A percentile compares a stretch with the other conserved stretches of the same genome.
phyloP scores from a whole-genome alignment of 2,888 invertebrate species.

The Cryptus viduatorius region DNA sequence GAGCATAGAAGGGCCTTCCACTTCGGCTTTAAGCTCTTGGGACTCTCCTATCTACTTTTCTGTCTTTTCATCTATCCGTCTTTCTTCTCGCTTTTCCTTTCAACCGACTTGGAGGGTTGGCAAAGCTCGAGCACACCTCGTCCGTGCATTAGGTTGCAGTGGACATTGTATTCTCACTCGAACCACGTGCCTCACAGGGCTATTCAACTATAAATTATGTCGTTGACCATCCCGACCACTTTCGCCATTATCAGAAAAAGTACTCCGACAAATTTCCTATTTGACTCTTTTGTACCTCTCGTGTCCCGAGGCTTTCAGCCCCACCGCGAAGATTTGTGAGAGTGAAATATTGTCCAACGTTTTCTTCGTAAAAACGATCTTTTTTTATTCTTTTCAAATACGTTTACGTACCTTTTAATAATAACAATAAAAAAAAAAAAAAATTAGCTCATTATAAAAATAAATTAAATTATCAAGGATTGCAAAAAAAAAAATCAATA shows the following conservation, averaged over 20 bases:
- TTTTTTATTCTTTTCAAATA: not conserved
- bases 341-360: not conserved
- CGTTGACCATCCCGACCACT: constrained; percentile 2
- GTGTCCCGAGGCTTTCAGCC: not conserved
- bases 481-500: too few relatives aligned
- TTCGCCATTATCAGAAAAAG: constrained; percentile 27
- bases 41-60: constrained; percentile 49
- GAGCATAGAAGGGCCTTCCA: constrained; percentile 21
- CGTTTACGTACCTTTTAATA: too few relatives aligned
- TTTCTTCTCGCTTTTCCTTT: constrained; percentile 44
- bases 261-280: constrained; percentile 32
- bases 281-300: constrained; percentile 3
- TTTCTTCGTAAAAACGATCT: too few relatives aligned
- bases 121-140: constrained; percentile 37
- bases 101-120: not conserved
- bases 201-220: constrained; percentile 44
- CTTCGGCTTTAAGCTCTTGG: constrained; percentile 53
- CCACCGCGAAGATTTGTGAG: not conserved
- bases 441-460: too few relatives aligned
- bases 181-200: constrained; percentile 23
- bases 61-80: constrained; percentile 37
- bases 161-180: constrained; percentile 48
- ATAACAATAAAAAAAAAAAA: too few relatives aligned
- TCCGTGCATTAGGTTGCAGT: constrained; percentile 36
- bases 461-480: too few relatives aligned